phyloP scores from a whole-genome alignment of 1,140 invertebrate species.

The Andrena cerasifolii region DNA sequence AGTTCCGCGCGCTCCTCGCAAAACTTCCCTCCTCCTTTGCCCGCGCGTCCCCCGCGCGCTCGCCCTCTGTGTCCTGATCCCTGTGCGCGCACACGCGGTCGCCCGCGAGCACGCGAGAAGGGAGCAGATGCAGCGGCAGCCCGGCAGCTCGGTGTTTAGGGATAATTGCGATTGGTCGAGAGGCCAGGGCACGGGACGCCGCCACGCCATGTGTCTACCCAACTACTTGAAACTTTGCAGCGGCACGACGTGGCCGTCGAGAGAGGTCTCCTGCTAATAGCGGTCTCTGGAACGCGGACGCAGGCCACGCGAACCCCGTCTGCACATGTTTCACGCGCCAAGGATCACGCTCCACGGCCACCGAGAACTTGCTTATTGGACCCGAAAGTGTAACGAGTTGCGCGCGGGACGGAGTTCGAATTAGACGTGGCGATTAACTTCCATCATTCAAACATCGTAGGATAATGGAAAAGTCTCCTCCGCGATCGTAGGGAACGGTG shows the following conservation, averaged over 20 bases:
- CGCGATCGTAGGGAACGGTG: too few relatives aligned
- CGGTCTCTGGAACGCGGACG: slow-evolving; percentile 6
- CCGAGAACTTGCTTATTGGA: not conserved
- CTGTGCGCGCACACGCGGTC: not conserved
- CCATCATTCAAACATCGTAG: not conserved
- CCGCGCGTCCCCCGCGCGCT: not conserved
- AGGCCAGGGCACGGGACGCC: slow-evolving; percentile 40
- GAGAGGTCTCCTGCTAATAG: slow-evolving; percentile 46
- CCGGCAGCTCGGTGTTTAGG: slow-evolving; percentile 48
- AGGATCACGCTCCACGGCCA: slow-evolving; percentile 3
- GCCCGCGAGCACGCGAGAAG: slow-evolving; percentile 8
- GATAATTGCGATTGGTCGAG: slow-evolving; percentile 65
- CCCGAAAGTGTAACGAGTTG: not conserved
- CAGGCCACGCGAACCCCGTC: not conserved
- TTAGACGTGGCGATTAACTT: not conserved
- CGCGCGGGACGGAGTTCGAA: not conserved
- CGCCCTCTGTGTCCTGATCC: slow-evolving; percentile 15
- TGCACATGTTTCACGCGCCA: slow-evolving; percentile 33
- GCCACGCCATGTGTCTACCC: slow-evolving; percentile 53
- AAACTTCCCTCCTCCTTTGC: slow-evolving; percentile 43
- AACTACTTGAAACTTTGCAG: slow-evolving; percentile 63
- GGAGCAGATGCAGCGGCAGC: slow-evolving; percentile 54
- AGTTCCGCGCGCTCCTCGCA: slow-evolving; percentile 27
- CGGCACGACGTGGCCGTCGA: slow-evolving; percentile 27
- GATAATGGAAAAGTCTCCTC: too few relatives aligned